Evolutionary conservation across 2,888 invertebrate species (phyloP), one percentile per base, ranked within the genome.

Genomic region (Ophion costatus): DNA sequence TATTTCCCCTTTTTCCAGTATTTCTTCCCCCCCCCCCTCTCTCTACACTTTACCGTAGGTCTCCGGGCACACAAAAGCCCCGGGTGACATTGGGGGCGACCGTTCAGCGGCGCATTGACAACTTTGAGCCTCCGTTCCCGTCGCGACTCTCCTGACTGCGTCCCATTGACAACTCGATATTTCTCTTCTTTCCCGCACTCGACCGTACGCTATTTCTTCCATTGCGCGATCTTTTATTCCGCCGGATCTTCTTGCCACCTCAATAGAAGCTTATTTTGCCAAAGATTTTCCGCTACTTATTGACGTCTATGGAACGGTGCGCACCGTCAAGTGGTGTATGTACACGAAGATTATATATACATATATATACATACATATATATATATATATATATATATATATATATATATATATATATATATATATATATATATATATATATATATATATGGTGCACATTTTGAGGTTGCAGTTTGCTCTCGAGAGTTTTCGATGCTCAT

Each of bases 231-330:
- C 76, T 56, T 76, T 69, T 67, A 75, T 76, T 67, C 76, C 17
- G 9, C 0, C 22, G 11, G 20, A 42, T 56, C 38, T 14, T 42
- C 61, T 61, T 1, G 14, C 56, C 10, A 29, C 64, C 11, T 64
- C 9, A 56, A 76, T 24, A 9, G 66, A 56, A 1, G 63, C 38
- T 66, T 75, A 64, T 66, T 76, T 76, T 73, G 33, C 56, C 66
- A 33, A 20, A 56, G 33, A 76, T 76, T 76, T 76, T 76, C 76
- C 38, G 66, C 66, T 57, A 67, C 66, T 64, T 14, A 51, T 51
- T 51, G 51, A 51, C 51, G 51, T 51, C 17, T 51, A 17, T 17
- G 51, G 51, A 14, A 45, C 14, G 14, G 45, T 14, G 45, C 51
- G 3, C 51, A 17, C 14, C 17, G 51, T 17, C 51, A 14, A 51